These are phyloP conservation scores for Sciurus niger DNA, from an alignment of 2,113 vertebrate genomes.

Conservation along the genomic window DNA sequence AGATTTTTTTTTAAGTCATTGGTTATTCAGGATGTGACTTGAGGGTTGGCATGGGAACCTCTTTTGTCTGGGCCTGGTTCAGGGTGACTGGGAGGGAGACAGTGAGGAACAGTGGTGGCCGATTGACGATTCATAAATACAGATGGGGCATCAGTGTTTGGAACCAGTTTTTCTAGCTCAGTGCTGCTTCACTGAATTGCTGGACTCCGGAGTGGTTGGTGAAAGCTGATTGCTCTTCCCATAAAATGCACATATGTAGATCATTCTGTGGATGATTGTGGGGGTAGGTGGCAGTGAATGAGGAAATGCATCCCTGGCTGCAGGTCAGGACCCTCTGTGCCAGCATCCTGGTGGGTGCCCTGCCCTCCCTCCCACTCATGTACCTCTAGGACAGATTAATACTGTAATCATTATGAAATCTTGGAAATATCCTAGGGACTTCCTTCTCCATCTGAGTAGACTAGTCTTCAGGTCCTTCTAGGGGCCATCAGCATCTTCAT, in stretches of 20 bases:
- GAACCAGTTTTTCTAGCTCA: background rate
- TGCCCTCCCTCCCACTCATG: background rate
- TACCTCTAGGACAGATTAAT: background rate
- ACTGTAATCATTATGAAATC: background rate
- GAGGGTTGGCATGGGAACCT: background rate
- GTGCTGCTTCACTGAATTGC: background rate
- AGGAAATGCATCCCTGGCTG: background rate
- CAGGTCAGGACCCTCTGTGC: background rate
- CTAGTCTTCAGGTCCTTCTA: background rate
- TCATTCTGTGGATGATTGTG: background rate
- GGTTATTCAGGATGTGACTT: conserved; percentile 55
- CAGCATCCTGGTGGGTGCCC: background rate
- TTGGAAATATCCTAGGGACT: background rate
- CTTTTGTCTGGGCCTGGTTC: background rate
- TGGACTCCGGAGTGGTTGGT: background rate
- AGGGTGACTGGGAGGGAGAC: background rate
- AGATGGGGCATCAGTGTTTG: background rate
- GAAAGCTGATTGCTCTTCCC: background rate
- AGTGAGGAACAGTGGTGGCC: background rate
- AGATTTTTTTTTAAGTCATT: conserved; percentile 79
- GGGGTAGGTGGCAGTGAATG: background rate
- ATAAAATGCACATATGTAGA: background rate
- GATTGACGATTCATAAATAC: background rate
- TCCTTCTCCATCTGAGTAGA: background rate
- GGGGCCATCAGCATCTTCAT: background rate